phyloP scores from a whole-genome alignment of 2,797 vertebrate genomes.

The Podarcis lilfordi region DNA sequence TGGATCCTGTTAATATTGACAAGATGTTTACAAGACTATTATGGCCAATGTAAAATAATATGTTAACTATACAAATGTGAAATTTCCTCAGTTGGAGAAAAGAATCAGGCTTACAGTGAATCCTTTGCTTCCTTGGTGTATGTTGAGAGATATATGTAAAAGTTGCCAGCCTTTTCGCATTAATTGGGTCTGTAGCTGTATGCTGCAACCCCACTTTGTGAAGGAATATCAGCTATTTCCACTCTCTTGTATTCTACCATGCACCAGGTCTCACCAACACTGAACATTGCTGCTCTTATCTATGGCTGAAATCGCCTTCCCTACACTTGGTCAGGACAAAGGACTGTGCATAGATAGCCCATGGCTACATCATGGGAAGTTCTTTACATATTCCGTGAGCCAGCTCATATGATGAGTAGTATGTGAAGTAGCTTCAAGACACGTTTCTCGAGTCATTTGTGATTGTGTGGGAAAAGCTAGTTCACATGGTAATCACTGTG shows the following conservation, averaged over 20 bases:
- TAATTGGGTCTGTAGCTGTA: background rate
- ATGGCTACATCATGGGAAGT: background rate
- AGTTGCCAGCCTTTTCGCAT: background rate
- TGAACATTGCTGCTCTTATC: background rate
- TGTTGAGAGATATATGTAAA: background rate
- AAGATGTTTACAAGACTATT: background rate
- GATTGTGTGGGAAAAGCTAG: background rate
- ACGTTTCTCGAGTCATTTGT: background rate
- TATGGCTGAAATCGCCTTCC: background rate
- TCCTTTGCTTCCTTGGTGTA: background rate
- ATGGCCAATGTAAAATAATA: conserved; percentile 22
- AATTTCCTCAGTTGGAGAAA: conserved; percentile 22
- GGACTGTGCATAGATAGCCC: too few relatives aligned
- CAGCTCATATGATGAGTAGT: background rate
- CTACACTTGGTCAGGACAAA: background rate
- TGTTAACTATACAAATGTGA: conserved; percentile 2
- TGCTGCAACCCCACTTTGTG: background rate
- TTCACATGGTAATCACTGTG: background rate
- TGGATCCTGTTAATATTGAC: conserved; percentile 8
- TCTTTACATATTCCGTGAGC: background rate
- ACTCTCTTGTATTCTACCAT: background rate
- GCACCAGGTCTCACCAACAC: background rate
- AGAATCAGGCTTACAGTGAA: accelerated
- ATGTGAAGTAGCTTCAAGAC: background rate
- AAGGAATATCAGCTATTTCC: background rate